Percentiles rank a stretch among this genome's conserved stretches.
Evolutionary conservation across 2,888 invertebrate genomes (phyloP).

Genomic region (Diaperis boleti): DNA sequence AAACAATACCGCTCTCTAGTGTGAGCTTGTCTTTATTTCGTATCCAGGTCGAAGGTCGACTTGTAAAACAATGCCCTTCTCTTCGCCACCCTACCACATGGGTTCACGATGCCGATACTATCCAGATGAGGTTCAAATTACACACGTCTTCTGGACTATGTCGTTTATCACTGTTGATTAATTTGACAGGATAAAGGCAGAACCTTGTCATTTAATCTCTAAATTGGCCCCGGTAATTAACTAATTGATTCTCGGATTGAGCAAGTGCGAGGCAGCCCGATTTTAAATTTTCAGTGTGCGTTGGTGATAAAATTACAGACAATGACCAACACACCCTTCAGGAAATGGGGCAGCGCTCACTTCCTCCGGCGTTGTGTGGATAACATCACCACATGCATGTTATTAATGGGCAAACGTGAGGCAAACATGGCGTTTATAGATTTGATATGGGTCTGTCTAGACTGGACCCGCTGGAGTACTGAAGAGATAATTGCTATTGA

Average conservation of each 20-base stretch:
- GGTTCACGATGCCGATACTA: conserved; percentile 9
- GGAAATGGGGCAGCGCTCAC: conserved; percentile 37
- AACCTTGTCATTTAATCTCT: conserved; percentile 16
- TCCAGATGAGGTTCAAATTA: conserved; percentile 27
- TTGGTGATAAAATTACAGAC: conserved; percentile 24
- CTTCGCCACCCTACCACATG: conserved; percentile 8
- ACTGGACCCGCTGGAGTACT: no score
- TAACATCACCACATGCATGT: conserved; percentile 5
- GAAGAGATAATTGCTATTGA: no score
- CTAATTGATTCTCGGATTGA: conserved; percentile 25
- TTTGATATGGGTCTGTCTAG: neutral
- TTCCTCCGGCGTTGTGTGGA: conserved; percentile 23
- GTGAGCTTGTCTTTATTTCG: conserved; percentile 26
- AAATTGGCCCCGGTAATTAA: conserved; percentile 13
- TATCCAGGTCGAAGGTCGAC: conserved; percentile 30
- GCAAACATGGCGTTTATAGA: neutral
- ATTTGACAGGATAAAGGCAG: conserved; percentile 18
- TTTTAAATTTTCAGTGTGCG: neutral
- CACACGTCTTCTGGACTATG: conserved; percentile 28
- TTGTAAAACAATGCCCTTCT: conserved; percentile 28
- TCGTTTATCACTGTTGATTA: conserved; percentile 15
- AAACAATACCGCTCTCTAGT: conserved; percentile 31
- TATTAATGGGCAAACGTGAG: neutral
- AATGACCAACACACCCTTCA: conserved; percentile 36
- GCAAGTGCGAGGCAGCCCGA: conserved; percentile 1